phyloP scores from a whole-genome alignment of 2,113 vertebrate genomes.

The Callochromis pleurospilus region DNA sequence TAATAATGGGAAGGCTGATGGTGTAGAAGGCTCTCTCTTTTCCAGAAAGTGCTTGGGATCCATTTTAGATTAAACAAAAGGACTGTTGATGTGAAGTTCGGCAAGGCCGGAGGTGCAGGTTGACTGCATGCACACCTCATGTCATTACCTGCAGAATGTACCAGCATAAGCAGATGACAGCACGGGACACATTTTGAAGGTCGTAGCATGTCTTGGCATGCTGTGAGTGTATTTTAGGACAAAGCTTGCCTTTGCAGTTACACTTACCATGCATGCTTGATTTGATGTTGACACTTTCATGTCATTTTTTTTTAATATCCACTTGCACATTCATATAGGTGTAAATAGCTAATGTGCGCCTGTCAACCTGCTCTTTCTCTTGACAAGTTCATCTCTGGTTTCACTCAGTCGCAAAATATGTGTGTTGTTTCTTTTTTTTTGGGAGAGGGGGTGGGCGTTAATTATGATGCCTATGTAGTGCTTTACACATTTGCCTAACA shows the following conservation, averaged over 20 bases:
- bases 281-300: not conserved
- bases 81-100: not conserved
- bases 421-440: not conserved
- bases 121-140: not conserved
- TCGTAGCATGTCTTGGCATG: conserved; percentile 11
- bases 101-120: not conserved
- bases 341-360: not conserved
- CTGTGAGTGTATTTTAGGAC: not conserved
- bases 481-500: not conserved
- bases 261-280: not conserved
- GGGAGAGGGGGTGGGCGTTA: not conserved
- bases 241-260: not conserved
- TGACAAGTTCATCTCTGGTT: not conserved
- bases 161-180: conserved; percentile 29
- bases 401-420: not conserved
- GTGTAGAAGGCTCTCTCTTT: not conserved
- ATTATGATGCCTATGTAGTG: not conserved
- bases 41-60: not conserved
- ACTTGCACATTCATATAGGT: not conserved
- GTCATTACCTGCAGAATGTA: conserved; percentile 43
- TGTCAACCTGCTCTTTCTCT: not conserved
- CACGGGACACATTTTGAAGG: conserved; percentile 50
- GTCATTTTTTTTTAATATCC: not conserved
- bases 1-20: not conserved
- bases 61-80: not conserved